These are phyloP conservation scores for Mongoloraphidia duomilia DNA, from an alignment of 2,888 invertebrate genomes.

Conservation along the genomic window DNA sequence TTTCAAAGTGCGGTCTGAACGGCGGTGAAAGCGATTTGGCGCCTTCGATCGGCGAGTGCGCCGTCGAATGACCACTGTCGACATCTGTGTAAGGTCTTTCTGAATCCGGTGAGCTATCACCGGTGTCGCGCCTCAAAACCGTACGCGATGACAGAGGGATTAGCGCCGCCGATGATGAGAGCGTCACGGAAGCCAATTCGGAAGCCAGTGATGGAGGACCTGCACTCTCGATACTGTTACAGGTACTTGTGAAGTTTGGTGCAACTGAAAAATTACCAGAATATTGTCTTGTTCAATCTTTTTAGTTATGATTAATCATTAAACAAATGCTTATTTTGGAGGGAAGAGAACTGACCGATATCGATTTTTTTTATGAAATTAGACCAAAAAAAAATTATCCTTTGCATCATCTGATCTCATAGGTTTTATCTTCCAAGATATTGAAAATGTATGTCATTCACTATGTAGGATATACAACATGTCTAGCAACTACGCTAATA, in stretches of 20 bases:
- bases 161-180: slow-evolving; percentile 12
- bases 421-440: too few species aligned
- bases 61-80: slow-evolving; percentile 84
- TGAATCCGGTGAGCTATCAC: slow-evolving; percentile 77
- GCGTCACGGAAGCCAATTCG: slow-evolving; percentile 24
- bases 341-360: too few species aligned
- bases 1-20: slow-evolving; percentile 52
- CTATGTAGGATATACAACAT: too few species aligned
- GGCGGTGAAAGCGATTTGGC: slow-evolving; percentile 68
- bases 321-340: background rate
- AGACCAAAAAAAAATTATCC: too few species aligned
- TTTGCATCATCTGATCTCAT: too few species aligned
- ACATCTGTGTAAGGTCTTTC: slow-evolving; percentile 65
- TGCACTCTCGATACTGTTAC: slow-evolving; percentile 8
- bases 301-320: background rate
- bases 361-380: too few species aligned
- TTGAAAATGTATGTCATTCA: too few species aligned
- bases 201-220: slow-evolving; percentile 23
- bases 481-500: too few species aligned
- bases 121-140: slow-evolving; percentile 56
- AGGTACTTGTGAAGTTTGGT: slow-evolving; percentile 1
- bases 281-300: background rate
- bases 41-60: slow-evolving; percentile 76
- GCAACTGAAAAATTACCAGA: background rate
- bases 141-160: slow-evolving; percentile 34